phyloP scores from a whole-genome alignment of 2,113 vertebrate species.

The Thomomys bottae region DNA sequence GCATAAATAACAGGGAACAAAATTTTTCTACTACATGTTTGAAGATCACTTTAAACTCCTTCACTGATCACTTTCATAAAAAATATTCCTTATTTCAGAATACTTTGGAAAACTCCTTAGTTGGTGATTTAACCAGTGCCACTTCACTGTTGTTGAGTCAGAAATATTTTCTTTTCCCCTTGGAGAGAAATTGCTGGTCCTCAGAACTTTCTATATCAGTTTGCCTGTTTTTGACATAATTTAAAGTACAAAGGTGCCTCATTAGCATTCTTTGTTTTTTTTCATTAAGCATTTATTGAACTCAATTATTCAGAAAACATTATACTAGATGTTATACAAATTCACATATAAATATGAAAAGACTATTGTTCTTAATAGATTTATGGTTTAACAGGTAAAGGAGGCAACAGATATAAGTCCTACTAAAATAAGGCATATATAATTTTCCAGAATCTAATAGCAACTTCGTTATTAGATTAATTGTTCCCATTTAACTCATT shows the following conservation, averaged over 20 bases:
- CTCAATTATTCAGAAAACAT: conserved; percentile 61
- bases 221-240: conserved; percentile 43
- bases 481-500: not conserved
- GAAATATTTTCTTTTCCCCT: conserved; percentile 51
- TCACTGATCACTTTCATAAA: conserved; percentile 36
- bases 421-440: not conserved
- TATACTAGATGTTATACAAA: not conserved
- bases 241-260: conserved; percentile 70
- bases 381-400: not conserved
- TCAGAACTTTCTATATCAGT: conserved; percentile 6
- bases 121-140: not conserved
- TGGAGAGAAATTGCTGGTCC: conserved; percentile 25
- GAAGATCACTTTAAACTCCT: conserved; percentile 57
- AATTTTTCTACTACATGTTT: conserved; percentile 56
- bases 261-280: conserved; percentile 46
- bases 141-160: conserved; percentile 38
- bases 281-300: conserved; percentile 60
- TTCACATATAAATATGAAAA: not conserved
- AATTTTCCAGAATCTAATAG: not conserved
- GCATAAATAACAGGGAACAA: conserved; percentile 59
- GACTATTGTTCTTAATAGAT: not conserved
- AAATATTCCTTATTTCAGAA: conserved; percentile 38
- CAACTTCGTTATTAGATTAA: not conserved
- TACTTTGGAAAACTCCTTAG: not conserved
- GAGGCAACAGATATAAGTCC: fast-evolving